phyloP scores from a whole-genome alignment of 2,797 vertebrate genomes.

The Taeniopygia guttata region DNA sequence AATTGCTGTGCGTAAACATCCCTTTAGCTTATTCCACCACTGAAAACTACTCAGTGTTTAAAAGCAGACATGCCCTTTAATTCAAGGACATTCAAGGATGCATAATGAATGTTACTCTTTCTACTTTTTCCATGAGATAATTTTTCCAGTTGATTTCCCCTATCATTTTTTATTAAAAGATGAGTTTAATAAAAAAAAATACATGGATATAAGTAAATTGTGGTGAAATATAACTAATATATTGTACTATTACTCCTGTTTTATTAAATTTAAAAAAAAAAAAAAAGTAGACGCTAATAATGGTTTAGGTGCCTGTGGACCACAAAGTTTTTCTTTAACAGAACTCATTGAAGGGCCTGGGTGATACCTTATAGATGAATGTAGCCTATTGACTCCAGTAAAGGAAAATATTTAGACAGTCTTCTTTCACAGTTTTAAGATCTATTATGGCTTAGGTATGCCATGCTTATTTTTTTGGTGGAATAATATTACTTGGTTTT shows the following conservation, averaged over 20 bases:
- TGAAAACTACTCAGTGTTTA: slow-evolving; percentile 7
- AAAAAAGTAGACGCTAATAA: background rate
- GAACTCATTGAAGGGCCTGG: background rate
- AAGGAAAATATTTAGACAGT: background rate
- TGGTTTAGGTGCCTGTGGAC: background rate
- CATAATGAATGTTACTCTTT: slow-evolving; percentile 2
- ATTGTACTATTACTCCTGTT: background rate
- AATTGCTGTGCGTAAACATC: slow-evolving; percentile 14
- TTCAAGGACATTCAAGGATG: slow-evolving; percentile 16
- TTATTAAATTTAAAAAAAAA: background rate
- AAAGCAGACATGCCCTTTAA: slow-evolving; percentile 15
- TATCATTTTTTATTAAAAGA: background rate
- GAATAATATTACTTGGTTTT: background rate
- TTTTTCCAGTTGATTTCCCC: background rate
- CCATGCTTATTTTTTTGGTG: background rate
- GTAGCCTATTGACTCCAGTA: background rate
- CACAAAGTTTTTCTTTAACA: background rate
- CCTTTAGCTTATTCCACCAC: background rate
- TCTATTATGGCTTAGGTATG: background rate
- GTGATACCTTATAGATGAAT: background rate
- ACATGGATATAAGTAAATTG: background rate
- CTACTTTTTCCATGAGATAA: background rate
- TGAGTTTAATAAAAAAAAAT: background rate
- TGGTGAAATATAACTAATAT: background rate
- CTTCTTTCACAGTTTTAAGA: background rate